Conservation (phyloP, 2,797 vertebrate species). For the Rhincodon typus region DNA sequence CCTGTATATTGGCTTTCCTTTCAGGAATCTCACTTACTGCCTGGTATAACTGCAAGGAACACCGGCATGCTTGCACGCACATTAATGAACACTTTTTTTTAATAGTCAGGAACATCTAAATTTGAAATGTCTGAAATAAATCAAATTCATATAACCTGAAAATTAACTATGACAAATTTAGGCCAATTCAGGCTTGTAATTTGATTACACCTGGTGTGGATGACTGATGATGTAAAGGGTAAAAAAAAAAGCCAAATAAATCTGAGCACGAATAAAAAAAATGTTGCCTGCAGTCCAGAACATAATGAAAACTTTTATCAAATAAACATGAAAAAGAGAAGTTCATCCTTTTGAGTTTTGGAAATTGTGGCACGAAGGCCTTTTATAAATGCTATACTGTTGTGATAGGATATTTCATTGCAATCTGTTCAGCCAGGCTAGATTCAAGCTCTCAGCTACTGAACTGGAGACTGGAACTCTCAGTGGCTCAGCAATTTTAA, state of each 20-base stretch:
- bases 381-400: background rate
- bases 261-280: background rate
- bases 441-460: background rate
- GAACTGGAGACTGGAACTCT: background rate
- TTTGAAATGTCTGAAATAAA: constrained; percentile 30
- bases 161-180: constrained; percentile 33
- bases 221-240: constrained; percentile 25
- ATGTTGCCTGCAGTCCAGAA: constrained; percentile 3
- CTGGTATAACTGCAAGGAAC: background rate
- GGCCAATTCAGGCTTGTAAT: constrained; percentile 30
- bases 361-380: background rate
- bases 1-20: background rate
- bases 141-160: constrained; percentile 13
- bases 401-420: background rate
- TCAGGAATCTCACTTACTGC: background rate
- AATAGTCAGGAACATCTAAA: constrained; percentile 27
- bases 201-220: constrained; percentile 20
- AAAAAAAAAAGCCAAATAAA: constrained; percentile 17
- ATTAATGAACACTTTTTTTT: constrained; percentile 24
- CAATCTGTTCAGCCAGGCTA: background rate
- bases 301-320: constrained; percentile 27
- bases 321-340: background rate
- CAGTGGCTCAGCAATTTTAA: background rate
- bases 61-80: background rate
- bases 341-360: background rate